Percentiles rank a stretch among this genome's conserved stretches.
Evolutionary conservation across 1,140 invertebrate species (phyloP).

Genomic region (Formica exsecta): DNA sequence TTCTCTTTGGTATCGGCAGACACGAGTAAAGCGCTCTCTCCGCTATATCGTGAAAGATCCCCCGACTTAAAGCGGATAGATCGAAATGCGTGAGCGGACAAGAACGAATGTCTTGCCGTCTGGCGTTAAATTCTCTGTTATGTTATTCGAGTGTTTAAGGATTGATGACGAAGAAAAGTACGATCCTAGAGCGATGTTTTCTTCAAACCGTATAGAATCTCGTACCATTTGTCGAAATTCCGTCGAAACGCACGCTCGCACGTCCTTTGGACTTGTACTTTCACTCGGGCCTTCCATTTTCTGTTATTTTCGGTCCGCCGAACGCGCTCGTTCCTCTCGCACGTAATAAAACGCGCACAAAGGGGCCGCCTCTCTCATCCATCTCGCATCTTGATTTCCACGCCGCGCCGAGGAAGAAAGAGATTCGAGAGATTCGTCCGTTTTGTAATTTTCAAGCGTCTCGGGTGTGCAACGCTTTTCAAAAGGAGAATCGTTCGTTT

Average conservation of each 20-base stretch:
- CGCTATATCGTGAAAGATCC: constrained; percentile 69
- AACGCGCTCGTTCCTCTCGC: constrained; percentile 56
- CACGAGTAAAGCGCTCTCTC: constrained; percentile 32
- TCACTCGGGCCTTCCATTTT: constrained; percentile 42
- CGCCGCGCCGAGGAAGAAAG: neutral
- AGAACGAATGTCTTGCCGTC: constrained; percentile 23
- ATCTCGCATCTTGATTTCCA: constrained; percentile 50
- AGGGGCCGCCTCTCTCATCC: constrained; percentile 41
- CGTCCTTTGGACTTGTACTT: constrained; percentile 43
- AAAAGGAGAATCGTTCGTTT: constrained; percentile 34
- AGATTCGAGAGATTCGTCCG: constrained; percentile 2
- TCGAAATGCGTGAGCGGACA: constrained; percentile 41
- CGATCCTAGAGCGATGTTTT: neutral
- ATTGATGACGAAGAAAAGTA: neutral
- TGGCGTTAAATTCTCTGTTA: constrained; percentile 23
- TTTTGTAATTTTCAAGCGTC: constrained; percentile 46
- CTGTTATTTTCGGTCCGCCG: constrained; percentile 71
- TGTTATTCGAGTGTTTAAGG: constrained; percentile 4
- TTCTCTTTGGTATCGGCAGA: constrained; percentile 15
- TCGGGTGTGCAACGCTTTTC: neutral
- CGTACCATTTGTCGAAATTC: constrained; percentile 25
- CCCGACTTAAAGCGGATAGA: constrained; percentile 83
- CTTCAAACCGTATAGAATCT: too few relatives aligned
- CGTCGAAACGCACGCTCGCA: neutral
- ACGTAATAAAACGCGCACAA: constrained; percentile 31